Conservation (phyloP, 2,888 invertebrate species). For the Clostera curtula region DNA sequence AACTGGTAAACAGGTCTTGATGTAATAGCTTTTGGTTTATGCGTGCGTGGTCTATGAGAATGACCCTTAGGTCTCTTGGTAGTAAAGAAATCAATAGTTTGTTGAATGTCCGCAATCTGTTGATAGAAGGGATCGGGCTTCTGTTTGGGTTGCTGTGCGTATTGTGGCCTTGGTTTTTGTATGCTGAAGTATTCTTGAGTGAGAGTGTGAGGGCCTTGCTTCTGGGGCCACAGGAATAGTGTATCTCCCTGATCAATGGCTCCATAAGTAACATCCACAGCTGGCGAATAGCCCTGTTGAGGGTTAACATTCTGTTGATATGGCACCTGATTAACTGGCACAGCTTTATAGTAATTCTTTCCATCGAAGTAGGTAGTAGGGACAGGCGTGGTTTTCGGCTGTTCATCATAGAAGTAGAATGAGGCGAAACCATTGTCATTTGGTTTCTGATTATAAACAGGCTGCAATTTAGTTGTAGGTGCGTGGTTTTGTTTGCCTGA, state of each 20-base stretch:
- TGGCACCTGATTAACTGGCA: constrained; percentile 38
- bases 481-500: constrained; percentile 71
- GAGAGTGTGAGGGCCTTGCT: constrained; percentile 65
- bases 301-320: constrained; percentile 45
- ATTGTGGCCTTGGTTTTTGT: constrained; percentile 58
- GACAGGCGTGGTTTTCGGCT: constrained; percentile 71
- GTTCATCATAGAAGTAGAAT: constrained; percentile 81
- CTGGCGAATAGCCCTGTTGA: constrained; percentile 49
- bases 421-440: constrained; percentile 71
- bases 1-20: constrained; percentile 81
- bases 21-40: constrained; percentile 67
- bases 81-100: constrained; percentile 78
- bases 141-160: constrained; percentile 53
- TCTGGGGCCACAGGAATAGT: constrained; percentile 67
- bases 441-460: constrained; percentile 61
- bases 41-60: constrained; percentile 46
- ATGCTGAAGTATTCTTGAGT: constrained; percentile 72
- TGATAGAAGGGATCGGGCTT: constrained; percentile 76
- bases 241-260: constrained; percentile 62
- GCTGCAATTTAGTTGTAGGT: constrained; percentile 70
- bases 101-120: constrained; percentile 79
- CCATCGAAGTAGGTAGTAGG: constrained; percentile 69
- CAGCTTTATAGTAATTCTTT: constrained; percentile 61
- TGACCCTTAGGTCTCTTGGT: constrained; percentile 72
- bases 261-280: constrained; percentile 61